Evolutionary conservation across 2,888 invertebrate genomes (phyloP).

Genomic region (Strigamia crassipes): DNA sequence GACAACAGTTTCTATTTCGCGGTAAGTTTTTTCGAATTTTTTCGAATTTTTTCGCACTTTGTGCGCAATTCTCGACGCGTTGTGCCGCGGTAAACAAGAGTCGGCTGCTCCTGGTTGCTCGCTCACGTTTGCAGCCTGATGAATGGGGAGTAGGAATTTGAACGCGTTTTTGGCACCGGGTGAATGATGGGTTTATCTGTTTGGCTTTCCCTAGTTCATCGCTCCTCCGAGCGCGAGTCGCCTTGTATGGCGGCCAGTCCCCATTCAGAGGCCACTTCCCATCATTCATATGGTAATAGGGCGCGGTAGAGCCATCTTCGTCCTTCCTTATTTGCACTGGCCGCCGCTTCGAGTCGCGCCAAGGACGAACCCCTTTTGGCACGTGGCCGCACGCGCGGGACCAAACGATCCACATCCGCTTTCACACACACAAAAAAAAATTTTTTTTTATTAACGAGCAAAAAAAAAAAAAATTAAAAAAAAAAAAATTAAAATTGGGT

Average conservation of each 20-base stretch:
- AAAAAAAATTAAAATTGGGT: background rate
- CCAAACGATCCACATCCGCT: background rate
- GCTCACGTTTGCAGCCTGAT: background rate
- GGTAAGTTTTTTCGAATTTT: background rate
- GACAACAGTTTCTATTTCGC: background rate
- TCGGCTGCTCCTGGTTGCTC: background rate
- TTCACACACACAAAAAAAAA: background rate
- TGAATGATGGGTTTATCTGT: slow-evolving; percentile 7
- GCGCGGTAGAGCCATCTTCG: slow-evolving; percentile 38
- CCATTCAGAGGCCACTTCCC: slow-evolving; percentile 27
- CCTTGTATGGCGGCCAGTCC: slow-evolving; percentile 40
- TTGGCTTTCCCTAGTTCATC: background rate
- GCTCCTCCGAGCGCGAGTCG: background rate
- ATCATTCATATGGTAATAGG: slow-evolving; percentile 46
- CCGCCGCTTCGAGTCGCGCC: slow-evolving; percentile 18
- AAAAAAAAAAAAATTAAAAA: background rate
- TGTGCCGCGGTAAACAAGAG: no score
- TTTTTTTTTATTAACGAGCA: no score
- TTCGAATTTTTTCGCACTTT: no score
- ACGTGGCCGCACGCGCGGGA: background rate
- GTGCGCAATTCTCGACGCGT: no score
- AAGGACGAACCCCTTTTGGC: slow-evolving; percentile 24
- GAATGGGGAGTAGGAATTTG: background rate
- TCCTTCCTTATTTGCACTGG: slow-evolving; percentile 44
- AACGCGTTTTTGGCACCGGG: slow-evolving; percentile 7